Evolutionary conservation across 2,113 vertebrate genomes (phyloP), one percentile per base, ranked within the genome.

Genomic region (Phasianus colchicus): DNA sequence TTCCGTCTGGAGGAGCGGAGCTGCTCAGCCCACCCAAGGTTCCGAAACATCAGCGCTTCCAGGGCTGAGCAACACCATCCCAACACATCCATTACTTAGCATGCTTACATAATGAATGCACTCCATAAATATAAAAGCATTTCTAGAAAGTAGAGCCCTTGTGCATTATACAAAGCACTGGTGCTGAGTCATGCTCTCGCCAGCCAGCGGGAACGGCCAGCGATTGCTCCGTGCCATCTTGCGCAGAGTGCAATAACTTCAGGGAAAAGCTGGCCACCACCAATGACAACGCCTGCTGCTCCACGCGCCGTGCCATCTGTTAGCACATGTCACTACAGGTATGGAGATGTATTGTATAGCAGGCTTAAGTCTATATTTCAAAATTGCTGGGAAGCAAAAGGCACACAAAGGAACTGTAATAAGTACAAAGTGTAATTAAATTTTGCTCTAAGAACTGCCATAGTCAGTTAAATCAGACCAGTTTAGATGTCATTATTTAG

Each of bases 401-500:
- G 77, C 92, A 87, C 95, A 93, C 91, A 89, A 95, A 97, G 96
- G 94, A 96, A 95, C 92, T 90, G 92, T 96, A 94, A 89, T 96
- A 96, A 95, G 92, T 94, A 96, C 93, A 93, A 96, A 94, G 92
- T 91, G 90, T 97, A 96, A 96, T 94, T 96, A 95, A 95, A 96
- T 97, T 95, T 96, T 96, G 88, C 86, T 94, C 92, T 93, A 95
- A 97, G 94, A 96, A 97, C 96, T 97, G 95, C 94, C 96, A 97
- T 95, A 97, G 93, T 96, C 96, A 96, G 96, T 96, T 96, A 97
- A 96, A 96, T 97, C 93, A 96, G 95, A 91, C 94, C 63, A 65
- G 88, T 95, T 97, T 94, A 94, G 95, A 97, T 97, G 94, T 97
- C 96, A 97, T 97, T 96, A 97, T 97, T 97, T 97, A 96, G 93